These are phyloP conservation scores for Drosophila albomicans DNA, from an alignment of 1,140 invertebrate genomes.

Conservation along the genomic window DNA sequence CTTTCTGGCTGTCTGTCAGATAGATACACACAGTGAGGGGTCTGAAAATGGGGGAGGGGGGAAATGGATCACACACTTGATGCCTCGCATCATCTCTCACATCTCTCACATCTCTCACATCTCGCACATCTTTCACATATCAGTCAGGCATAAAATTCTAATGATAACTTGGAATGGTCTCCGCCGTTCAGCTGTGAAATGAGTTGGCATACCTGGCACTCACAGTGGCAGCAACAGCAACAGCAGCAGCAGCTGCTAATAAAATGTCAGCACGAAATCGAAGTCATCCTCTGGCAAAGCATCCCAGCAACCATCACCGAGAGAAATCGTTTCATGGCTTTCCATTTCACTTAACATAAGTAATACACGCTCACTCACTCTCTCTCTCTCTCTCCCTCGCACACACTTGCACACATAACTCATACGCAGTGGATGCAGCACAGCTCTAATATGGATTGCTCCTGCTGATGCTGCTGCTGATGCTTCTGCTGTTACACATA, in stretches of 20 bases:
- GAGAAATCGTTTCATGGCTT: conserved; percentile 58
- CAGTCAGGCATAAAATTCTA: conserved; percentile 50
- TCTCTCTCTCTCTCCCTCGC: neutral
- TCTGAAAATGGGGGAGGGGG: neutral
- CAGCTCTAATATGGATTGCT: conserved; percentile 47
- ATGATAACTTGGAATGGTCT: conserved; percentile 43
- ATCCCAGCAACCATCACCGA: neutral
- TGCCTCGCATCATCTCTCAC: conserved; percentile 10
- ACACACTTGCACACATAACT: conserved; percentile 15
- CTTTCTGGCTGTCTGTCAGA: neutral
- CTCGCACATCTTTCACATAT: conserved; percentile 15
- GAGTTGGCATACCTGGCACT: conserved; percentile 28
- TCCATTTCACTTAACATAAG: conserved; percentile 73
- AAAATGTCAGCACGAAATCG: conserved; percentile 60
- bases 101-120: conserved; percentile 5
- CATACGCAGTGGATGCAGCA: conserved; percentile 13
- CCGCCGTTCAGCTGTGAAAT: conserved; percentile 61
- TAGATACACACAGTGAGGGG: conserved; percentile 5
- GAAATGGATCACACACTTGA: neutral
- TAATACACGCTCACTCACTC: conserved; percentile 11
- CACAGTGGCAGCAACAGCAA: conserved; percentile 4
- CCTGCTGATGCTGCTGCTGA: neutral
- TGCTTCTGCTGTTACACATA: neutral
- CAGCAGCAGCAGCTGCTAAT: conserved; percentile 54
- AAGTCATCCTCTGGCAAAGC: conserved; percentile 25